Evolutionary conservation across 2,113 vertebrate species (phyloP).

Genomic region (Amblyopsis rosae): DNA sequence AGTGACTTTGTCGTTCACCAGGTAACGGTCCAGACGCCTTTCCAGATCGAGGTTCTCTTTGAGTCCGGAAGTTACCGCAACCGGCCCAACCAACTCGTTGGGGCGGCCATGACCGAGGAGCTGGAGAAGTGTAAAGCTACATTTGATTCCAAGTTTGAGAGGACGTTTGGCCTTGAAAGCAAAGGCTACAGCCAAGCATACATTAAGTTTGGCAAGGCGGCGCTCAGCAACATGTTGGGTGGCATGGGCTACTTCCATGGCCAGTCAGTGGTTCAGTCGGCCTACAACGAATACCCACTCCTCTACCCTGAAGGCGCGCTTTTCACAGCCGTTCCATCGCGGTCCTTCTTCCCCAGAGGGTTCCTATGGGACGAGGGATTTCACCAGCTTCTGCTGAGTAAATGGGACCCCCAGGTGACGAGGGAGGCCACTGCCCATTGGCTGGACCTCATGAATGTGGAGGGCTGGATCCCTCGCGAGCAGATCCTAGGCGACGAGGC

Average conservation of each 20-base stretch:
- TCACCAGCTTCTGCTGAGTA: slow-evolving; percentile 88
- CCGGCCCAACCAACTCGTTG: slow-evolving; percentile 76
- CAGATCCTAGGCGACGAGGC: slow-evolving; percentile 93
- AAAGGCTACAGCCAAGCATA: slow-evolving; percentile 77
- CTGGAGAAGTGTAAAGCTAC: slow-evolving; percentile 67
- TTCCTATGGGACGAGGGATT: slow-evolving; percentile 98
- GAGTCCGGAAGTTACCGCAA: slow-evolving; percentile 83
- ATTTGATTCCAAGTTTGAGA: slow-evolving; percentile 84
- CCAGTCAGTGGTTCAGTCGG: slow-evolving; percentile 82
- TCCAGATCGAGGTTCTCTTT: slow-evolving; percentile 84
- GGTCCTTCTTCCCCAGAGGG: slow-evolving; percentile 94
- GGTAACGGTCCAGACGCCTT: slow-evolving; percentile 85
- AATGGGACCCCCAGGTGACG: slow-evolving; percentile 85
- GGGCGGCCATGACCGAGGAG: slow-evolving; percentile 70
- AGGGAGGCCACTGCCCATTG: slow-evolving; percentile 86
- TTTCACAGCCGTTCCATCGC: slow-evolving; percentile 90
- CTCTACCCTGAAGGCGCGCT: slow-evolving; percentile 75
- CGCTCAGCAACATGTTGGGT: slow-evolving; percentile 90
- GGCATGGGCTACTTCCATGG: slow-evolving; percentile 93
- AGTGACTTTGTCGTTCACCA: slow-evolving; percentile 88
- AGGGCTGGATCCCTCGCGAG: slow-evolving; percentile 96
- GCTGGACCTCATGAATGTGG: slow-evolving; percentile 89
- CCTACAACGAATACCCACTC: slow-evolving; percentile 70
- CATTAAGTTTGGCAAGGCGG: slow-evolving; percentile 81
- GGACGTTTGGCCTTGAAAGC: slow-evolving; percentile 77